Conservation (phyloP, 2,888 invertebrate genomes). For the Sipunculus nudus region DNA sequence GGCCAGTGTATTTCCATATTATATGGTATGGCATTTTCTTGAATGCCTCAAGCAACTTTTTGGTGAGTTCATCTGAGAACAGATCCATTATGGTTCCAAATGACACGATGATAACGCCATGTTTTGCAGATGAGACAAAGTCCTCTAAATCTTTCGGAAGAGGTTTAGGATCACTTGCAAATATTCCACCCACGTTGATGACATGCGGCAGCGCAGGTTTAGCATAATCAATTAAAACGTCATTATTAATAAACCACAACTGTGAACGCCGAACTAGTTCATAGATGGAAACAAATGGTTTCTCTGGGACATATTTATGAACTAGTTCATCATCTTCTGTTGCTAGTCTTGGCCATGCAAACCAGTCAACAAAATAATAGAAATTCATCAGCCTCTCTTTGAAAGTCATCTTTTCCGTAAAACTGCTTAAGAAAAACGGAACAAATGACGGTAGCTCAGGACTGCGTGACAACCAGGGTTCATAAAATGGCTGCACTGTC, state of each 20-base stretch:
- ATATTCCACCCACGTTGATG: not conserved
- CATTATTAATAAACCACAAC: not conserved
- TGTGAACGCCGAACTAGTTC: not conserved
- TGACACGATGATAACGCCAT: slow-evolving; percentile 1
- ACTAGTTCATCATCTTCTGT: not conserved
- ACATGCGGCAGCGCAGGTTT: not conserved
- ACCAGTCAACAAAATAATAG: too few species aligned
- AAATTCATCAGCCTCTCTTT: too few species aligned
- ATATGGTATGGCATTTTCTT: too few species aligned
- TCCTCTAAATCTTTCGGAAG: not conserved
- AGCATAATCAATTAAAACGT: not conserved
- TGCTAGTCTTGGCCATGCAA: not conserved
- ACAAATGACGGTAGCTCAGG: too few species aligned
- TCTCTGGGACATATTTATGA: slow-evolving; percentile 2
- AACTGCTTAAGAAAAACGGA: too few species aligned
- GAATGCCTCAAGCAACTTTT: too few species aligned
- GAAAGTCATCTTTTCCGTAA: too few species aligned
- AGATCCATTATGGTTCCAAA: slow-evolving; percentile 6
- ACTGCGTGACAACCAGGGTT: too few species aligned
- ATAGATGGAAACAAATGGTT: not conserved
- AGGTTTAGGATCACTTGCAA: not conserved
- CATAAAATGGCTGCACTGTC: too few species aligned
- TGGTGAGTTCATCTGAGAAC: too few species aligned
- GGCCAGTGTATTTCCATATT: too few species aligned
- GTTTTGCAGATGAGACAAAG: not conserved